Percentiles rank a stretch among this genome's conserved stretches.
These are phyloP conservation scores for Nannoperca australis DNA, from an alignment of 2,797 vertebrate genomes.

Conservation along the genomic window DNA sequence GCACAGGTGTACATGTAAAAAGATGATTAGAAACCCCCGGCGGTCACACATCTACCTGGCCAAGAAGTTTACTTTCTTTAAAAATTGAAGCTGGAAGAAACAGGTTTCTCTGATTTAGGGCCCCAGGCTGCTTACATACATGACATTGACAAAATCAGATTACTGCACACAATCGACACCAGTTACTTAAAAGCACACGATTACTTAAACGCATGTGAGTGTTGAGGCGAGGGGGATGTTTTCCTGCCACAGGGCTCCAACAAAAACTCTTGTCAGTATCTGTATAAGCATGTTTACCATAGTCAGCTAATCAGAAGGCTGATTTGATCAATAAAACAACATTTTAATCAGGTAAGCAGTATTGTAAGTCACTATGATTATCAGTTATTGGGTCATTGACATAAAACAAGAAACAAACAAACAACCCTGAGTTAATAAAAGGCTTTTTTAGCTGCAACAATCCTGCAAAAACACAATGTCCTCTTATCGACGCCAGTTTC, in stretches of 20 bases:
- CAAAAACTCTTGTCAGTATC: background rate
- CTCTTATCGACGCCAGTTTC: background rate
- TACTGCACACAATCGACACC: background rate
- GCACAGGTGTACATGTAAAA: background rate
- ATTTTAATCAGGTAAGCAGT: background rate
- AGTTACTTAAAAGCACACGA: background rate
- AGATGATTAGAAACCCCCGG: rapidly evolving
- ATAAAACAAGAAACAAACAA: background rate
- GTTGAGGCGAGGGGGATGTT: background rate
- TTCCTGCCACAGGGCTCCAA: too few relatives aligned
- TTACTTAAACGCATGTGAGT: background rate
- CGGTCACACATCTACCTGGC: background rate
- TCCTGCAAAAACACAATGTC: background rate
- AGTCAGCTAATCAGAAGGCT: background rate
- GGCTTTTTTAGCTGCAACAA: background rate
- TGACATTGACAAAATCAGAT: background rate
- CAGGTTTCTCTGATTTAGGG: too few relatives aligned
- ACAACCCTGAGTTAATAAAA: background rate
- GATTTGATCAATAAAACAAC: background rate
- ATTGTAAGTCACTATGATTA: too few relatives aligned
- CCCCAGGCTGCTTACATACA: background rate
- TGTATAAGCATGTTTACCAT: background rate
- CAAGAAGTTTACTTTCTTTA: background rate
- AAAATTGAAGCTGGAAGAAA: background rate
- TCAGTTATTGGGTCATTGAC: background rate